phyloP scores from a whole-genome alignment of 2,113 vertebrate genomes.

The Neotragus pygmaeus region DNA sequence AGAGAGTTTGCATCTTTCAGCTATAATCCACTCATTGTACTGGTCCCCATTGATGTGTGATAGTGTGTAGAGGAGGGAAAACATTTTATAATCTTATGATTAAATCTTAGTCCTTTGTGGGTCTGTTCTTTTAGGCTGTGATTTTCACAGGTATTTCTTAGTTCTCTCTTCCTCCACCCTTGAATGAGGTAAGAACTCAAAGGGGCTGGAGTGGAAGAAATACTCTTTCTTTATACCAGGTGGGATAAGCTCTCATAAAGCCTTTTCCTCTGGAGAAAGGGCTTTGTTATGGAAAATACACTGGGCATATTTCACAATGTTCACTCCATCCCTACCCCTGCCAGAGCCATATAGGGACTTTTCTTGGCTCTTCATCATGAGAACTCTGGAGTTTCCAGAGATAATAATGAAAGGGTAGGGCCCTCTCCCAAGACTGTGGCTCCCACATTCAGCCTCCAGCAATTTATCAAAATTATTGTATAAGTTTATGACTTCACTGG shows the following conservation, averaged over 20 bases:
- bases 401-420: not conserved
- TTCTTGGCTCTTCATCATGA: not conserved
- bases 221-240: not conserved
- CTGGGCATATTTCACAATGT: not conserved
- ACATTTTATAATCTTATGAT: not conserved
- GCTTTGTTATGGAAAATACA: not conserved
- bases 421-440: not conserved
- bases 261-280: not conserved
- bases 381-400: not conserved
- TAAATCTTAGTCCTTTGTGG: not conserved
- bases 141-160: not conserved
- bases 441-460: not conserved
- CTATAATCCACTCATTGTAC: not conserved
- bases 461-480: not conserved
- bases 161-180: not conserved
- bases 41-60: not conserved
- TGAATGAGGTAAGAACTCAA: not conserved
- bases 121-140: not conserved
- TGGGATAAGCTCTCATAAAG: not conserved
- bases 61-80: not conserved
- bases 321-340: not conserved
- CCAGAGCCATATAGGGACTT: not conserved
- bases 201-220: not conserved
- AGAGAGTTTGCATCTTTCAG: not conserved
- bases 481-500: not conserved